Conservation (phyloP, 2,113 vertebrate genomes). For the Neotoma lepida region DNA sequence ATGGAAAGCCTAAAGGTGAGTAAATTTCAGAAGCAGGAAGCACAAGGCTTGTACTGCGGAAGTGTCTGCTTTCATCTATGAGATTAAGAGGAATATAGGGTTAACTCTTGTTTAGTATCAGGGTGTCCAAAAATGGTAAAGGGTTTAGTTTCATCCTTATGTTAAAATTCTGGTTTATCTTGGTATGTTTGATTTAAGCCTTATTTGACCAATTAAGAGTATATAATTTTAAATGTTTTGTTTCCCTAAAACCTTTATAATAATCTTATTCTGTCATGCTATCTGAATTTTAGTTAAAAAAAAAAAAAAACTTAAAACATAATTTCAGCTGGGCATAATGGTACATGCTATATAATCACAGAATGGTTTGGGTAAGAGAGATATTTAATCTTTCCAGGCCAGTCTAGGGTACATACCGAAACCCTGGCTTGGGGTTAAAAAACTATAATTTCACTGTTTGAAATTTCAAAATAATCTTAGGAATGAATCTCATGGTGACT, state of each 20-base stretch:
- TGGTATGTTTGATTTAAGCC: background rate
- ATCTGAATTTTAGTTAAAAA: slow-evolving; percentile 16
- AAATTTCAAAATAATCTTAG: slow-evolving; percentile 31
- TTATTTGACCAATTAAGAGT: background rate
- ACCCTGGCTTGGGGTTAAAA: background rate
- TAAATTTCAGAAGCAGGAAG: background rate
- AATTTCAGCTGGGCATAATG: background rate
- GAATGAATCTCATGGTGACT: background rate
- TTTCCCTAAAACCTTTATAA: slow-evolving; percentile 36
- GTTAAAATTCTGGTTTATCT: background rate
- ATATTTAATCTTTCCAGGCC: background rate
- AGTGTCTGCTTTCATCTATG: background rate
- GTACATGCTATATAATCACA: background rate
- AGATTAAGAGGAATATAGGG: background rate
- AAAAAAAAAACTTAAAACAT: background rate
- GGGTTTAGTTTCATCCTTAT: slow-evolving; percentile 16
- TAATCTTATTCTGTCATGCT: background rate
- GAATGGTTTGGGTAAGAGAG: background rate
- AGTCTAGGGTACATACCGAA: background rate
- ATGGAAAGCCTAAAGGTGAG: slow-evolving; percentile 98
- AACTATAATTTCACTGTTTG: background rate
- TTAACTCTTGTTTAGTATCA: slow-evolving; percentile 1
- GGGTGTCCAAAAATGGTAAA: background rate
- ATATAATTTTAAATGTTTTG: background rate
- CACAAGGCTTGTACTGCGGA: background rate